Base-by-base conservation (phyloP, 2,113 vertebrate species). In the Rhipidura dahli region DNA sequence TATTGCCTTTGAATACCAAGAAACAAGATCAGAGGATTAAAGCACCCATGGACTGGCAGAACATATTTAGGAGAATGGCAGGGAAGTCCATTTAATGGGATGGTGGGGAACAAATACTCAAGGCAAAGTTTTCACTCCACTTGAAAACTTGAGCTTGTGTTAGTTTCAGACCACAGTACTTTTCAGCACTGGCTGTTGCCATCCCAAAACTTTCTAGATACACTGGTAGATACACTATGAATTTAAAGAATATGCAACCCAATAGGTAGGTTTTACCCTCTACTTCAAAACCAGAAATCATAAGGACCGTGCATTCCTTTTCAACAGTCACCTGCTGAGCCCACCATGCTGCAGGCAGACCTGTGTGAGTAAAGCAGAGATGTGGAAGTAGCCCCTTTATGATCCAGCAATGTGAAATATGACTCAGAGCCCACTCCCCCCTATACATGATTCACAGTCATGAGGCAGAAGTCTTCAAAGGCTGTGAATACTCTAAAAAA, bases 361-460 rank as follows among this genome's bases (percentile, higher is more conserved):
- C 8, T 45, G 8, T 53, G n/a, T 40, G 45, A 80, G 83, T 15
- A 50, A 50, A 26, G 35, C 1, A 27, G 26, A 69, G 45, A 54
- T 3, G 15, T 59, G 24, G 49, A 71, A 56, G n/a, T 23, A 71
- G 28, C 4, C 10, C 12, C 7, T 37, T 71, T 10, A 24, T n/a
- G 20, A 28, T 47, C 60, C 27, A 79, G 22, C 15, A 56, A 45
- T 31, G 40, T 76, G 15, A 27, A 84, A 19, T 13, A 18, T 7
- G 26, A 19, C 22, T 80, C 33, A 72, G 33, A 50, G 10, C 2
- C 9, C 10, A 7, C 7, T 87, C 2, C 2, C 37, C 7, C 14
- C 11, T 40, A 13, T 7, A 33, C 3, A 33, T 1, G 16, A 54
- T 37, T 71, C 18, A 51, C 2, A 39, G 8, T 0, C 0, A 6